Evolutionary conservation across 2,113 vertebrate genomes (phyloP).

Genomic region (Spea multiplicata): DNA sequence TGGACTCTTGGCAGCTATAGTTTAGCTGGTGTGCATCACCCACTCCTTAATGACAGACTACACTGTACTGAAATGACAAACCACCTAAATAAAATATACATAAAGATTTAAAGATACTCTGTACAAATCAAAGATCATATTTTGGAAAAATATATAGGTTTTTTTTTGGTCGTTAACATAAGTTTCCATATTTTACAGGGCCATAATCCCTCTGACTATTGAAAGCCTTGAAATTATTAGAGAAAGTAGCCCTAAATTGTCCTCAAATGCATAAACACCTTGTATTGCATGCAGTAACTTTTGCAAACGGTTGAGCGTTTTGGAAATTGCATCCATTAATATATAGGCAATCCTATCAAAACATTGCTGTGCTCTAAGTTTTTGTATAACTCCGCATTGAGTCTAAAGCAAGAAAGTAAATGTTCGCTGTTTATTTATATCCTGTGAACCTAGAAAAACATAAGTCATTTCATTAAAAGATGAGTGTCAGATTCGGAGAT

Average conservation of each 20-base stretch:
- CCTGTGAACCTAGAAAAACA: slow-evolving; percentile 1
- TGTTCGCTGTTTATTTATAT: slow-evolving; percentile 14
- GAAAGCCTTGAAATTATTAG: slow-evolving; percentile 15
- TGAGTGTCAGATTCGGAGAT: slow-evolving; percentile 35
- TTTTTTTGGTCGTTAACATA: background rate
- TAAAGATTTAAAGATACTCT: too few species aligned
- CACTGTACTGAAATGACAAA: too few species aligned
- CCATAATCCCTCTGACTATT: background rate
- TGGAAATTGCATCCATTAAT: slow-evolving; percentile 26
- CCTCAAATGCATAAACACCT: slow-evolving; percentile 13
- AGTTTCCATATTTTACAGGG: slow-evolving; percentile 1
- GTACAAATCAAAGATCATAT: too few species aligned
- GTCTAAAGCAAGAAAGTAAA: slow-evolving; percentile 1
- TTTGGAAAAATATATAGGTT: too few species aligned
- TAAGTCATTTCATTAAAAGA: slow-evolving; percentile 35
- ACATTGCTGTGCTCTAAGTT: background rate
- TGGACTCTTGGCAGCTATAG: too few species aligned
- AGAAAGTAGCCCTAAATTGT: background rate
- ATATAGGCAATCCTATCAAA: background rate
- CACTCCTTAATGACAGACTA: too few species aligned
- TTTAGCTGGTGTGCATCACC: too few species aligned
- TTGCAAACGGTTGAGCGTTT: background rate
- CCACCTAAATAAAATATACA: too few species aligned
- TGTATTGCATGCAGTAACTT: background rate
- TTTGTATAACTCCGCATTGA: slow-evolving; percentile 20